phyloP scores from a whole-genome alignment of 2,797 vertebrate genomes.

The Spinus olivaceus region DNA sequence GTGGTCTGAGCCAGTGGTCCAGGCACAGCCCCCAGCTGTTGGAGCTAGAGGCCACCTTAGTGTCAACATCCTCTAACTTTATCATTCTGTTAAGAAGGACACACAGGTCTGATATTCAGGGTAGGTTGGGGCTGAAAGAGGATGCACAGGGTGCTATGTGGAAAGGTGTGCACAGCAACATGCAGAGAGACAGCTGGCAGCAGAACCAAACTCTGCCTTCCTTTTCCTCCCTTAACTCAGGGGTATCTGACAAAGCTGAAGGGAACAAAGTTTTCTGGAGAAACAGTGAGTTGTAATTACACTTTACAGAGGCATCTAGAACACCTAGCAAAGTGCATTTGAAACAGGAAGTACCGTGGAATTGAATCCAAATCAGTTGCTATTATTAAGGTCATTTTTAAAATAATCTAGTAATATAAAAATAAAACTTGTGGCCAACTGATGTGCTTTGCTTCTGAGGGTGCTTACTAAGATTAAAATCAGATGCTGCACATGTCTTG shows the following conservation, averaged over 20 bases:
- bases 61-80: not conserved
- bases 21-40: not conserved
- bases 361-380: not conserved
- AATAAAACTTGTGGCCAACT: not conserved
- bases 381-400: not conserved
- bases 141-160: not conserved
- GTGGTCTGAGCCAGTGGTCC: not conserved
- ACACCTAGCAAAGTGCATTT: not conserved
- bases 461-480: not conserved
- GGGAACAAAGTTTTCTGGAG: not conserved
- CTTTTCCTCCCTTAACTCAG: not conserved
- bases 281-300: not conserved
- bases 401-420: not conserved
- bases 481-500: not conserved
- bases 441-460: not conserved
- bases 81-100: not conserved
- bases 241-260: not conserved
- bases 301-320: not conserved
- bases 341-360: not conserved
- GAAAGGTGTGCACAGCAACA: accelerated
- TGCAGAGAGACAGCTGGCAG: not conserved
- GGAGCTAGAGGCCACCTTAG: not conserved
- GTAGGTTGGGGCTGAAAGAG: not conserved
- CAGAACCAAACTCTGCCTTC: not conserved
- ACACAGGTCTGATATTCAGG: not conserved